These are phyloP conservation scores for Acleris literana DNA, from an alignment of 2,888 invertebrate genomes.

Conservation along the genomic window DNA sequence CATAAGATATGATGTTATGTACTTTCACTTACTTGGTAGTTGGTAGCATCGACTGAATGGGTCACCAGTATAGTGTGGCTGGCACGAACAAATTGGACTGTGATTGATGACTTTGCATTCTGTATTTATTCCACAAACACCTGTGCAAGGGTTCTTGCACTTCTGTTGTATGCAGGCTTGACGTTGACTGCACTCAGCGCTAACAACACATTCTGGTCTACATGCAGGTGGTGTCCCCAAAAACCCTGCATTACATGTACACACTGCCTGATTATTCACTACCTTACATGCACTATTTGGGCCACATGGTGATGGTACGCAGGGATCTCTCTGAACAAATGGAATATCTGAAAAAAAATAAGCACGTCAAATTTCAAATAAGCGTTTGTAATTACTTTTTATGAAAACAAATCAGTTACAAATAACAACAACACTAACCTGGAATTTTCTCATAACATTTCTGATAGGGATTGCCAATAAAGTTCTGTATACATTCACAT, in stretches of 20 bases:
- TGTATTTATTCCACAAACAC: conserved; percentile 86
- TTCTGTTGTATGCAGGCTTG: conserved; percentile 87
- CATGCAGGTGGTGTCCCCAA: conserved; percentile 87
- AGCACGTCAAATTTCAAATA: background rate
- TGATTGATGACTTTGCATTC: conserved; percentile 89
- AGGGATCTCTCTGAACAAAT: conserved; percentile 82
- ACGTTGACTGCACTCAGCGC: conserved; percentile 86
- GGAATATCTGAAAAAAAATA: conserved; percentile 57
- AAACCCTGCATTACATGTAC: conserved; percentile 87
- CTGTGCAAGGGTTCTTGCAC: conserved; percentile 87
- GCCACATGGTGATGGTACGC: conserved; percentile 90
- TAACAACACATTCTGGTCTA: conserved; percentile 86
- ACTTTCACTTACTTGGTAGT: conserved; percentile 77
- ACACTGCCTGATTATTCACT: conserved; percentile 87
- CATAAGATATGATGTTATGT: background rate
- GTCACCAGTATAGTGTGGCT: conserved; percentile 85
- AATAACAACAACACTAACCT: conserved; percentile 49
- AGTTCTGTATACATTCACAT: conserved; percentile 86
- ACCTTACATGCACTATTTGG: conserved; percentile 89
- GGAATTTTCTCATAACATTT: conserved; percentile 73
- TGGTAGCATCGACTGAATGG: conserved; percentile 86
- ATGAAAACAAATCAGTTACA: background rate
- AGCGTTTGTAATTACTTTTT: background rate
- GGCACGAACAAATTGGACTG: conserved; percentile 88
- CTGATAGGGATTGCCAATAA: conserved; percentile 85